Evolutionary conservation across 2,113 vertebrate genomes (phyloP).

Genomic region (Pygoscelis antarcticus): DNA sequence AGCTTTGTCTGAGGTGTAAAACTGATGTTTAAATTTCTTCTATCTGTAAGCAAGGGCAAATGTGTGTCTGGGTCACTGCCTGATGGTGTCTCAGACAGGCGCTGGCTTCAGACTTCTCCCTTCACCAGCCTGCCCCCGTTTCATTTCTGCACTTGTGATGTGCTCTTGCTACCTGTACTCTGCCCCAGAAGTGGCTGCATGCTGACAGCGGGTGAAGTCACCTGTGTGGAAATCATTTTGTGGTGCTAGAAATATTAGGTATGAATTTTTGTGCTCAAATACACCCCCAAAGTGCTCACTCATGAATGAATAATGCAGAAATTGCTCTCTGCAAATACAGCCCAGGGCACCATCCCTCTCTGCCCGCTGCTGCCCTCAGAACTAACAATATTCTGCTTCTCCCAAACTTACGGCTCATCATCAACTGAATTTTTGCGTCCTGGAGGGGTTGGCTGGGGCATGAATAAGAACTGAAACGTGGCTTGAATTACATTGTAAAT

Average conservation of each 20-base stretch:
- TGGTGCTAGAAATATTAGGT: background rate
- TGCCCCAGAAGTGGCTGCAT: background rate
- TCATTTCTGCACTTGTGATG: background rate
- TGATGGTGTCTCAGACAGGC: background rate
- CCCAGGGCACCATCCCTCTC: background rate
- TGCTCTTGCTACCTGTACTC: background rate
- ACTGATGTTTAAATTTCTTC: background rate
- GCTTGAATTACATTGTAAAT: background rate
- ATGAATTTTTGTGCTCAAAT: background rate
- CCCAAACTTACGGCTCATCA: background rate
- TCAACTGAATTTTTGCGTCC: background rate
- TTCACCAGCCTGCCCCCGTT: accelerated
- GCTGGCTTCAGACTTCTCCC: background rate
- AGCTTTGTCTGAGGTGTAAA: background rate
- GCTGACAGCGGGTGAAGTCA: background rate
- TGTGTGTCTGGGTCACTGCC: background rate
- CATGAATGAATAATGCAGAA: conserved; percentile 11
- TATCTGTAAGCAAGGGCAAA: background rate
- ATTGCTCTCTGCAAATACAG: background rate
- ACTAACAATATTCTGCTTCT: background rate
- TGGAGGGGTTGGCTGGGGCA: background rate
- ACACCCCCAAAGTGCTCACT: background rate
- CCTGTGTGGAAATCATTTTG: background rate
- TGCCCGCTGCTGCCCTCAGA: background rate
- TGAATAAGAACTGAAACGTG: background rate